Evolutionary conservation across 2,797 vertebrate species (phyloP), one percentile per base, ranked within the genome.

Genomic region (Caiman crocodilus): DNA sequence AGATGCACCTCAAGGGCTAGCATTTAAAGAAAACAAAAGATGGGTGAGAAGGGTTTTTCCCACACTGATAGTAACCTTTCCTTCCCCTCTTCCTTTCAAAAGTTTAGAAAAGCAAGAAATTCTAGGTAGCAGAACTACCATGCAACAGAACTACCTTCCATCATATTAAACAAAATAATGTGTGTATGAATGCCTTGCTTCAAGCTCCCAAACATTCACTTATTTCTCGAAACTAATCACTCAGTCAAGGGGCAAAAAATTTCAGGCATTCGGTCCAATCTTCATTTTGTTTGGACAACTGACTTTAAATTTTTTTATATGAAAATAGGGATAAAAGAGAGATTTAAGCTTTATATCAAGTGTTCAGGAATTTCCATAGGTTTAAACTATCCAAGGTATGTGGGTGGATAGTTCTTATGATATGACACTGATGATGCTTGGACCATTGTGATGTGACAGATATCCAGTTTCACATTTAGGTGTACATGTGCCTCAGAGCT

Each of bases 1-100:
- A 64, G 3, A n/a, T 4, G 4, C 0, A 2, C 60, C 77, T 89
- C 85, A 67, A 84, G 85, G 85, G 82, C 79, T 50, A 94, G 64
- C 57, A 92, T 74, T 92, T 89, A 85, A 90, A 95, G 73, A 90
- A 88, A 93, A 88, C 3, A 76, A 77, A 90, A 91, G 30, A 55
- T 74, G 63, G 17, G 74, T 17, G 50, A 42, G 59, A 79, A 74
- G 28, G 55, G 35, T 64, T 87, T 79, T 73, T 35, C 32, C 56
- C 76, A 30, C 17, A 64, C 26, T 55, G 61, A 80, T 59, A 69
- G 84, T 10, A 84, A 61, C 21, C 2, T 89, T 89, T 85, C 88
- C 35, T 71, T 74, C 89, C 42, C 15, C n/a, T 84, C 14, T 61
- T 21, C 14, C 64, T 90, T 74, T 83, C 85, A 85, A 67, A 76